These are phyloP conservation scores for Apogon talboti DNA, from an alignment of 2,797 vertebrate genomes.

Conservation along the genomic window DNA sequence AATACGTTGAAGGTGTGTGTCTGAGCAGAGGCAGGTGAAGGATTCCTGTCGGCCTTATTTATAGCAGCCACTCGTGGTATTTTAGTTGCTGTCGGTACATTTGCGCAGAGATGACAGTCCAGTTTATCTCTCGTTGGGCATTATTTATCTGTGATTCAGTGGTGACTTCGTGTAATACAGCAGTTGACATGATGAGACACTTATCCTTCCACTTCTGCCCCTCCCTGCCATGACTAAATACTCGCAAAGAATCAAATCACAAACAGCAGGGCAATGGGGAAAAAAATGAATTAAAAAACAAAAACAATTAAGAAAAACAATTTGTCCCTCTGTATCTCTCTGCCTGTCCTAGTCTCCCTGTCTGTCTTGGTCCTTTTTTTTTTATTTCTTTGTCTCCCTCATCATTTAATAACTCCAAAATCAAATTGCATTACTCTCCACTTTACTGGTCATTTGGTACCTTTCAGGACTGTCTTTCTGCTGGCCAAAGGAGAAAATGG, in stretches of 20 bases:
- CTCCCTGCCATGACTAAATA: slow-evolving; percentile 27
- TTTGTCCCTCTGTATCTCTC: slow-evolving; percentile 39
- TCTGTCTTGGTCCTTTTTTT: slow-evolving; percentile 3
- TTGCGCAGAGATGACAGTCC: slow-evolving; percentile 53
- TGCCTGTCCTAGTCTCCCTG: slow-evolving; percentile 40
- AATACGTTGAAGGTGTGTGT: slow-evolving; percentile 6
- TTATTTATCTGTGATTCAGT: slow-evolving; percentile 58
- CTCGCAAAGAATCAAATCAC: slow-evolving; percentile 42
- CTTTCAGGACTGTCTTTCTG: slow-evolving; percentile 58
- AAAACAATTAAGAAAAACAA: slow-evolving; percentile 51
- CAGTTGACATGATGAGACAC: slow-evolving; percentile 55
- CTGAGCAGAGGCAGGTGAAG: slow-evolving; percentile 21
- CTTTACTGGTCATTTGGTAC: slow-evolving; percentile 74
- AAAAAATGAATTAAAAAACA: slow-evolving; percentile 11
- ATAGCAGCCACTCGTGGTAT: slow-evolving; percentile 20
- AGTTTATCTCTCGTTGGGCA: slow-evolving; percentile 51
- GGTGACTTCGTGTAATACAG: slow-evolving; percentile 38
- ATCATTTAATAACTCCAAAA: slow-evolving; percentile 75
- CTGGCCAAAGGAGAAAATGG: slow-evolving; percentile 64
- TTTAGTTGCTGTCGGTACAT: slow-evolving; percentile 47
- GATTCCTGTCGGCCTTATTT: slow-evolving; percentile 31
- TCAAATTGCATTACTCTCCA: slow-evolving; percentile 78
- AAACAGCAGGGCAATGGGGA: slow-evolving; percentile 20
- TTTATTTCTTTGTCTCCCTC: slow-evolving; percentile 20
- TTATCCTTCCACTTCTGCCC: slow-evolving; percentile 28